Conservation (phyloP, 2,888 invertebrate genomes). For the Ectemnius continuus region DNA sequence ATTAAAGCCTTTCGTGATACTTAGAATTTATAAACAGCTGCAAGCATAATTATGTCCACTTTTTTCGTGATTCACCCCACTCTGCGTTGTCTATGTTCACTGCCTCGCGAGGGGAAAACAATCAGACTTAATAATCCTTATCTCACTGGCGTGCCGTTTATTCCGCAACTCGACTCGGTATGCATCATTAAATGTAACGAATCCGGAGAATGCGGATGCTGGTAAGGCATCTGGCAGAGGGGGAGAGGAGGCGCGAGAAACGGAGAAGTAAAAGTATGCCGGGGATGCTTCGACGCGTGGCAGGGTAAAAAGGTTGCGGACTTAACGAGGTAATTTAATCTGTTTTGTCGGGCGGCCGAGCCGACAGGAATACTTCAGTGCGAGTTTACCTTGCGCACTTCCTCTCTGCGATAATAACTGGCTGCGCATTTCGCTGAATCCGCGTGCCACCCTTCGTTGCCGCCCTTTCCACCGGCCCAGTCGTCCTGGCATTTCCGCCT, state of each 20-base stretch:
- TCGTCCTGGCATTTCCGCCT: too few relatives aligned
- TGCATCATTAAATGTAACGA: conserved; percentile 21
- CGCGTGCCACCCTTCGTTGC: conserved; percentile 10
- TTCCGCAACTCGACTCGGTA: conserved; percentile 1
- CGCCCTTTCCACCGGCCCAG: too few relatives aligned
- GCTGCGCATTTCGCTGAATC: conserved; percentile 48
- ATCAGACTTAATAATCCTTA: neutral
- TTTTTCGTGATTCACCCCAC: too few relatives aligned
- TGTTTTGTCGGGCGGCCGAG: conserved; percentile 44
- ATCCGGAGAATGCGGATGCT: conserved; percentile 19
- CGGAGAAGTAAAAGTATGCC: conserved; percentile 39
- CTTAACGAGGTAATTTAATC: conserved; percentile 58
- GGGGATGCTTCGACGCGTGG: conserved; percentile 18
- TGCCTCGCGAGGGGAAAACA: too few relatives aligned
- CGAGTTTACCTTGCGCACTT: conserved; percentile 39
- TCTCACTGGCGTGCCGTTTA: conserved; percentile 2
- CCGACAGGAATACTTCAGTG: conserved; percentile 33
- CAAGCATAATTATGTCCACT: too few relatives aligned
- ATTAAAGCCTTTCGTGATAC: too few relatives aligned
- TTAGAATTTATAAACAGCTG: too few relatives aligned
- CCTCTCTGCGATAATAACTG: conserved; percentile 46
- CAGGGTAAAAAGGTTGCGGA: conserved; percentile 38
- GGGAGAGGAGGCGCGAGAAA: conserved; percentile 1
- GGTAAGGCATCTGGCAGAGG: conserved; percentile 13
- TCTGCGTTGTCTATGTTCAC: too few relatives aligned